Percentiles rank a stretch among this genome's conserved stretches.
phyloP scores from a whole-genome alignment of 2,888 invertebrate genomes.

The Ethmia dodecea region DNA sequence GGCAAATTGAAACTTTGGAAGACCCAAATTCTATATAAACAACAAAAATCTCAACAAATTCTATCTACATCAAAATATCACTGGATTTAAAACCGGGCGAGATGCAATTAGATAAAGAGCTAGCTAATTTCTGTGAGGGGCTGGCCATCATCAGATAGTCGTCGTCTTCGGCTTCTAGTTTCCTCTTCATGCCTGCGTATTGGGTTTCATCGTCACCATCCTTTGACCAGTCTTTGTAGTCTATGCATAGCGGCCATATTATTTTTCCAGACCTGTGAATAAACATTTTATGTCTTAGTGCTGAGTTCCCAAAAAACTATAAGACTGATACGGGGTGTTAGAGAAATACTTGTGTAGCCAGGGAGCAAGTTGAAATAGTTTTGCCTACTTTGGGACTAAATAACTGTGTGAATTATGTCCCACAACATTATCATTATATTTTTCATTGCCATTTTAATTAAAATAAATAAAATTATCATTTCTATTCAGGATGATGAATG shows the following conservation, averaged over 20 bases:
- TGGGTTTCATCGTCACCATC: slow-evolving; percentile 57
- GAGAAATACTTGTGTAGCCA: no score
- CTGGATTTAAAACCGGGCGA: slow-evolving; percentile 62
- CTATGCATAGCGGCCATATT: slow-evolving; percentile 71
- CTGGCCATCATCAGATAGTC: slow-evolving; percentile 56
- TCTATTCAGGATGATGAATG: no score
- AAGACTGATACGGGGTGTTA: no score
- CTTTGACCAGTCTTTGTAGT: slow-evolving; percentile 67
- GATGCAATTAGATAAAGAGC: slow-evolving; percentile 51
- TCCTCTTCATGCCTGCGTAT: slow-evolving; percentile 52
- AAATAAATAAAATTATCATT: no score
- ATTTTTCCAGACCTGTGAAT: slow-evolving; percentile 64
- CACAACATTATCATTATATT: no score
- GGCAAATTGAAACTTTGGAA: slow-evolving; percentile 65
- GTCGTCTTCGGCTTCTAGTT: slow-evolving; percentile 60
- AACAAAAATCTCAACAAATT: no score
- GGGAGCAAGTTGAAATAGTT: no score
- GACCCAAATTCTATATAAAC: no score
- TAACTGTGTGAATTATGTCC: no score
- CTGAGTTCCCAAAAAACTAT: no score
- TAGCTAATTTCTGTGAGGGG: slow-evolving; percentile 46
- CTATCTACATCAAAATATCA: slow-evolving; percentile 36
- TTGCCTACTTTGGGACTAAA: no score
- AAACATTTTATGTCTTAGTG: slow-evolving; percentile 4
- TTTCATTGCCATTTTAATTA: no score